Evolutionary conservation across 2,888 invertebrate genomes (phyloP).

Genomic region (Orthosia incerta): DNA sequence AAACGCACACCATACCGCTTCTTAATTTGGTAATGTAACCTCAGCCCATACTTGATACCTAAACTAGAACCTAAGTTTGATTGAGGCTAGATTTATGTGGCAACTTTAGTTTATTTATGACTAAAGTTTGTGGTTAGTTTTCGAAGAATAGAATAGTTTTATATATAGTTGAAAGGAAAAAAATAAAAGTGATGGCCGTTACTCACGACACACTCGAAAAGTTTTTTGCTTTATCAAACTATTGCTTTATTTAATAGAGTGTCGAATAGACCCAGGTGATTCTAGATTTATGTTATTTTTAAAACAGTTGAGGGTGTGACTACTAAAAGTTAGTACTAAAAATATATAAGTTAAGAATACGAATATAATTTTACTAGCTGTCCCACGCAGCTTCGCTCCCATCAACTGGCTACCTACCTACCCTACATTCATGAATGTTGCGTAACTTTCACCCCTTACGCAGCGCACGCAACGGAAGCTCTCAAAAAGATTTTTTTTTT

Average conservation of each 20-base stretch:
- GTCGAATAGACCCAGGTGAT: slow-evolving; percentile 1
- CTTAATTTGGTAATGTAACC: slow-evolving; percentile 58
- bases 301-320: not conserved
- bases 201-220: slow-evolving; percentile 45
- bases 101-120: slow-evolving; percentile 62
- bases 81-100: slow-evolving; percentile 63
- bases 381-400: too few relatives aligned
- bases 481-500: too few relatives aligned
- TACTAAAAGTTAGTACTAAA: not conserved
- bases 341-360: too few relatives aligned
- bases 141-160: slow-evolving; percentile 40
- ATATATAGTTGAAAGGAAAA: slow-evolving; percentile 30
- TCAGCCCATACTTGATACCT: slow-evolving; percentile 43
- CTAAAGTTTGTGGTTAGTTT: slow-evolving; percentile 54
- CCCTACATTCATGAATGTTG: too few relatives aligned
- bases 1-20: slow-evolving; percentile 28
- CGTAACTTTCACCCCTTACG: too few relatives aligned
- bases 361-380: too few relatives aligned
- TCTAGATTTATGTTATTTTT: not conserved
- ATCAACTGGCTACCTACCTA: too few relatives aligned
- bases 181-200: slow-evolving; percentile 47
- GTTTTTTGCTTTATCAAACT: slow-evolving; percentile 37
- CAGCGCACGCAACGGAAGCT: too few relatives aligned
- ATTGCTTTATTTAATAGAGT: slow-evolving; percentile 56
- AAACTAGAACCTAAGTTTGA: slow-evolving; percentile 62